Conservation (phyloP, 2,888 invertebrate species). For the Ophioninae sp. region DNA sequence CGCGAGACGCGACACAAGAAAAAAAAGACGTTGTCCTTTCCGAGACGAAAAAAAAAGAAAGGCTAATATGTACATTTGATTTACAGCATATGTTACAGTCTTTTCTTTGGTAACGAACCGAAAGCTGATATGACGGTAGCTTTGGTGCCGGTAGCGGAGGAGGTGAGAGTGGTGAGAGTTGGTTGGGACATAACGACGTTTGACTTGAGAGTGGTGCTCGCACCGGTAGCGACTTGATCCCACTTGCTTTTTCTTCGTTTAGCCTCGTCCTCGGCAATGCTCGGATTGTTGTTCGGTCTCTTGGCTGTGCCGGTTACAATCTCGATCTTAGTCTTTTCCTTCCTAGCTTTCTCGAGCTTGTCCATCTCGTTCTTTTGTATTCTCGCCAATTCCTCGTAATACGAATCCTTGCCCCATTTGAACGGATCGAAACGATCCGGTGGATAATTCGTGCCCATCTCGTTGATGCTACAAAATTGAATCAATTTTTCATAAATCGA, state of each 20-base stretch:
- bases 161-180: slow-evolving; percentile 89
- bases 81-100: slow-evolving; percentile 77
- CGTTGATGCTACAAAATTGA: slow-evolving; percentile 96
- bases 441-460: slow-evolving; percentile 97
- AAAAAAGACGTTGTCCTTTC: slow-evolving; percentile 8
- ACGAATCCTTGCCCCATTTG: slow-evolving; percentile 95
- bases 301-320: slow-evolving; percentile 88
- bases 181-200: slow-evolving; percentile 87
- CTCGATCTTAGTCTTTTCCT: slow-evolving; percentile 88
- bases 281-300: slow-evolving; percentile 81
- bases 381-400: slow-evolving; percentile 94
- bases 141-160: slow-evolving; percentile 93
- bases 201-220: slow-evolving; percentile 84
- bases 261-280: slow-evolving; percentile 84
- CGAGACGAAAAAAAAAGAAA: slow-evolving; percentile 2
- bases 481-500: slow-evolving; percentile 99
- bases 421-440: slow-evolving; percentile 96
- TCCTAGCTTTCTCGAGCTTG: slow-evolving; percentile 88
- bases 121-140: slow-evolving; percentile 96
- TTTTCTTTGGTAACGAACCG: slow-evolving; percentile 93
- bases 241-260: slow-evolving; percentile 95
- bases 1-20: neutral
- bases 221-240: slow-evolving; percentile 91
- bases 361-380: slow-evolving; percentile 96
- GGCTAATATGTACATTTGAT: slow-evolving; percentile 65